Conservation (phyloP, 2,113 vertebrate species). For the Triplophysa siluroides region DNA sequence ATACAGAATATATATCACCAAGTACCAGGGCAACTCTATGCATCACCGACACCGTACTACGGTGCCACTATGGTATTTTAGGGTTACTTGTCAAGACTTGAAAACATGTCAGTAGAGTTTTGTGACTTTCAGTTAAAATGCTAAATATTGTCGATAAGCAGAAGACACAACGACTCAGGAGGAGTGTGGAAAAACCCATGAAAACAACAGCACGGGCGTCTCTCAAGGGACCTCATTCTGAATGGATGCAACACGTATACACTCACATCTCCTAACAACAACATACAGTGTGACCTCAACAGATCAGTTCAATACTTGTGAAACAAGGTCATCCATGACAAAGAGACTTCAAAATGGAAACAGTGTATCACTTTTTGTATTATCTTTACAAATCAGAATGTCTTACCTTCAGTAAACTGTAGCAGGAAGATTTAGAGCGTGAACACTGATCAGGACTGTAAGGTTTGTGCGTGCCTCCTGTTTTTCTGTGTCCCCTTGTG, state of each 20-base stretch:
- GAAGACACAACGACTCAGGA: slow-evolving; percentile 4
- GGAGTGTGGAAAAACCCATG: background rate
- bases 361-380: no score
- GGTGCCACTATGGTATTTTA: background rate
- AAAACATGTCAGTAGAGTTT: background rate
- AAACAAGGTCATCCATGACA: no score
- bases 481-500: background rate
- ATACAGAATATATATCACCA: no score
- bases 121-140: background rate
- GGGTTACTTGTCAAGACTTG: background rate
- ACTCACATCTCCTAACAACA: background rate
- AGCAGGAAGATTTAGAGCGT: background rate
- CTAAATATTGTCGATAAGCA: background rate
- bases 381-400: background rate
- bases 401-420: slow-evolving; percentile 9
- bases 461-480: background rate
- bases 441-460: background rate
- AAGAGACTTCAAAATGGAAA: no score
- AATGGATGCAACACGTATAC: background rate
- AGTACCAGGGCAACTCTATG: no score
- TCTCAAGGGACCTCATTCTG: background rate
- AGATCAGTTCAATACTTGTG: background rate
- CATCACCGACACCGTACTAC: no score
- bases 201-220: background rate
- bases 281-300: no score